phyloP scores from a whole-genome alignment of 2,888 invertebrate genomes.

The Phengaris alcon region DNA sequence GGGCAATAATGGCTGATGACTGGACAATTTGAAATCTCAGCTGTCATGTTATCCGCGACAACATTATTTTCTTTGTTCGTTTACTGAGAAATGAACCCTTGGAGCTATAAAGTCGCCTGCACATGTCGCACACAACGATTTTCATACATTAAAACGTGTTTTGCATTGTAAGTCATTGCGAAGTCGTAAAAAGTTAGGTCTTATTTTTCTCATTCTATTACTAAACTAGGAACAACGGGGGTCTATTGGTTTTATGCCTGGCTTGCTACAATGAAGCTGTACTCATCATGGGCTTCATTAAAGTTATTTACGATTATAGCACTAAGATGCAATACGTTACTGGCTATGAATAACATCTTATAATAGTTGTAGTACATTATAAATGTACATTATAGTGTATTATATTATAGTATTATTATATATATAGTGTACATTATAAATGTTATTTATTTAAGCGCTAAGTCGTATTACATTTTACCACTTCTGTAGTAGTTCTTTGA shows the following conservation, averaged over 20 bases:
- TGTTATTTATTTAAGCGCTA: background rate
- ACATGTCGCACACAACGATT: slow-evolving; percentile 26
- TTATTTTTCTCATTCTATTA: slow-evolving; percentile 26
- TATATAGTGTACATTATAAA: no score
- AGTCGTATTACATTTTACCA: background rate
- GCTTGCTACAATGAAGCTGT: slow-evolving; percentile 18
- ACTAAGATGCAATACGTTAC: slow-evolving; percentile 14
- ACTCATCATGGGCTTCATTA: slow-evolving; percentile 17
- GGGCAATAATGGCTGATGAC: slow-evolving; percentile 51
- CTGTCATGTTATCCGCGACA: slow-evolving; percentile 49
- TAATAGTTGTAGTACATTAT: background rate
- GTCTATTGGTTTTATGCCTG: slow-evolving; percentile 11
- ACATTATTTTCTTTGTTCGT: slow-evolving; percentile 47
- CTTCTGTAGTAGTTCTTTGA: background rate
- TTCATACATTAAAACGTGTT: slow-evolving; percentile 29
- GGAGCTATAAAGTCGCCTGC: slow-evolving; percentile 27
- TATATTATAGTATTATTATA: no score
- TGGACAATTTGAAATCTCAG: slow-evolving; percentile 45
- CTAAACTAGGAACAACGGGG: slow-evolving; percentile 22
- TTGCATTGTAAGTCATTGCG: slow-evolving; percentile 26
- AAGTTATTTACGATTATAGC: slow-evolving; percentile 17
- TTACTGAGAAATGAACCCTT: slow-evolving; percentile 30
- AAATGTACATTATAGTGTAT: no score
- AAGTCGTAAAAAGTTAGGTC: slow-evolving; percentile 24
- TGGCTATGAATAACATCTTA: background rate